These are phyloP conservation scores for Strigamia crassipes DNA, from an alignment of 2,888 invertebrate genomes.

Conservation along the genomic window DNA sequence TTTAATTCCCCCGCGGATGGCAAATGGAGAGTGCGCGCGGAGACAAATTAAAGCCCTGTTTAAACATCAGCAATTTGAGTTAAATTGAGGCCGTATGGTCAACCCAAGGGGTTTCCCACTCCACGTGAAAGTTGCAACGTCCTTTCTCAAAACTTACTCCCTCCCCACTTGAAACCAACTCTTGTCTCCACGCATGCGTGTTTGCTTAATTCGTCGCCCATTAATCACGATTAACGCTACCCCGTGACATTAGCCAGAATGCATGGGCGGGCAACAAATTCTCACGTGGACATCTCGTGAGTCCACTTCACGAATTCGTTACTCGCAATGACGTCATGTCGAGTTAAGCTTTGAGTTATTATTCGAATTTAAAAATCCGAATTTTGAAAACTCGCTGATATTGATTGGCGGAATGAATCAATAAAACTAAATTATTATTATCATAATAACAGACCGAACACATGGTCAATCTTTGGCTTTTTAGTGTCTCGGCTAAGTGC, in stretches of 20 bases:
- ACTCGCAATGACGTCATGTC: background rate
- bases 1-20: background rate
- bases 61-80: background rate
- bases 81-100: background rate
- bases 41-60: background rate
- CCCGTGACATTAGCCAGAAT: background rate
- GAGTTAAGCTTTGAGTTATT: background rate
- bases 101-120: conserved; percentile 22
- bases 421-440: background rate
- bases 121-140: conserved; percentile 1
- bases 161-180: background rate
- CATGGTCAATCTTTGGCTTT: background rate
- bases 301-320: background rate
- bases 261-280: background rate
- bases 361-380: background rate
- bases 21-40: background rate
- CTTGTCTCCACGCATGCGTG: background rate
- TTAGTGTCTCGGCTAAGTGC: background rate
- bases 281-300: conserved; percentile 25
- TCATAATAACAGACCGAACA: background rate
- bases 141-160: background rate
- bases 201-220: conserved; percentile 34
- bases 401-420: background rate
- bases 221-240: conserved; percentile 35
- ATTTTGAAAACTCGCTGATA: background rate